A percentile compares a stretch with the other conserved stretches of the same genome.
phyloP scores from a whole-genome alignment of 2,113 vertebrate genomes.

The Chinchilla lanigera region DNA sequence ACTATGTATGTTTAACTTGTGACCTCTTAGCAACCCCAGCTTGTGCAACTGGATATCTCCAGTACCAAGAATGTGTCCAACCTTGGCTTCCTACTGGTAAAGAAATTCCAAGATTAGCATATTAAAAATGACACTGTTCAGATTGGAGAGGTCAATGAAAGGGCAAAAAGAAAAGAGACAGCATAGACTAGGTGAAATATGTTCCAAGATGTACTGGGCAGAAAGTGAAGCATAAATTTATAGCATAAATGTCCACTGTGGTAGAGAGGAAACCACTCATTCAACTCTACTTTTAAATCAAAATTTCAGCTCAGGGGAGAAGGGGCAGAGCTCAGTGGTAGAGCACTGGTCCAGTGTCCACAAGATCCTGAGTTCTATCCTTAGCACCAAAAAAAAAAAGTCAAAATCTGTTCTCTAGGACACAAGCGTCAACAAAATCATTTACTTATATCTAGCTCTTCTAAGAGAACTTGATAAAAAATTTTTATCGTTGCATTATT shows the following conservation, averaged over 20 bases:
- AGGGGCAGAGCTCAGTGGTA: neutral
- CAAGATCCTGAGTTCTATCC: neutral
- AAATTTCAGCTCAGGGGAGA: neutral
- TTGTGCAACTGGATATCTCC: neutral
- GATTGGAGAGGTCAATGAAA: neutral
- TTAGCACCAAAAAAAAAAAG: neutral
- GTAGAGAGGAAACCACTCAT: neutral
- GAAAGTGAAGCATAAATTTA: neutral
- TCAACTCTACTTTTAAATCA: slow-evolving; percentile 5
- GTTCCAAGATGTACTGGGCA: neutral
- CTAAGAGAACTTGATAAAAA: neutral
- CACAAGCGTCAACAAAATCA: slow-evolving; percentile 22
- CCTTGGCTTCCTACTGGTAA: neutral
- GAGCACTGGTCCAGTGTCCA: neutral
- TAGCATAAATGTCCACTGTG: neutral
- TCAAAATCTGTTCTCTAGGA: neutral
- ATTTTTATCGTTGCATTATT: neutral
- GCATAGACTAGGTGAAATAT: neutral
- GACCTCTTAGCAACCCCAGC: neutral
- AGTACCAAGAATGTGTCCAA: neutral
- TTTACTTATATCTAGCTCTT: neutral
- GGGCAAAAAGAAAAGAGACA: neutral
- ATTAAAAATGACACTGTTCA: neutral
- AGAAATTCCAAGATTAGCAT: neutral
- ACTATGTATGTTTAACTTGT: neutral